Evolutionary conservation across 2,888 invertebrate genomes (phyloP).

Genomic region (Dicyrtoma fusca): DNA sequence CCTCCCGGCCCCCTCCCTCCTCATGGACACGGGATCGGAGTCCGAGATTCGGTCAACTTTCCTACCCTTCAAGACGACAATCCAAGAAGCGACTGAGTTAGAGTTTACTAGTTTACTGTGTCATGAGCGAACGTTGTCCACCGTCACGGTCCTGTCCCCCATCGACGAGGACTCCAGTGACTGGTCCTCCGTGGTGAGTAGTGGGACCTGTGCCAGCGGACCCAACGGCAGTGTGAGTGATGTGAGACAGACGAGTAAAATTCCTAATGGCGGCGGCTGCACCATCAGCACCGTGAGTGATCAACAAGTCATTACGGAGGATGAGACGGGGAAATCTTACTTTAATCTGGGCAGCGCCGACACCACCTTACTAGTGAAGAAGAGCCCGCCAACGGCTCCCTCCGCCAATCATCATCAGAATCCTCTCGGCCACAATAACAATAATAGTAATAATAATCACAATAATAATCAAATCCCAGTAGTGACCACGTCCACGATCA

Average conservation of each 20-base stretch:
- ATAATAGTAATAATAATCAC: background rate
- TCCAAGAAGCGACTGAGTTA: constrained; percentile 43
- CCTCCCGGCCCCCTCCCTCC: constrained; percentile 46
- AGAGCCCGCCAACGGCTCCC: constrained; percentile 21
- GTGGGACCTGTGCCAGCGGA: background rate
- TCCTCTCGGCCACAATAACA: background rate
- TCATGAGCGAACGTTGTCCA: constrained; percentile 45
- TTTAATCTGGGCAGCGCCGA: constrained; percentile 55
- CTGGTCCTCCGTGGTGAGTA: constrained; percentile 21
- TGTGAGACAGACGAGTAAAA: constrained; percentile 2
- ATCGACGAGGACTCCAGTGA: constrained; percentile 48
- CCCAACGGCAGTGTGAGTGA: background rate
- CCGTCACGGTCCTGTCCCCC: constrained; percentile 51
- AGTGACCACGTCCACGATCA: background rate
- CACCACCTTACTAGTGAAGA: constrained; percentile 51
- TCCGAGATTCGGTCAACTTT: constrained; percentile 40
- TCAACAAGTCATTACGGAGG: constrained; percentile 53
- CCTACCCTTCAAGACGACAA: constrained; percentile 41
- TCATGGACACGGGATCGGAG: constrained; percentile 33
- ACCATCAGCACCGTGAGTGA: constrained; percentile 18
- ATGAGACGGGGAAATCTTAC: constrained; percentile 56
- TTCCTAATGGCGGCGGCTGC: constrained; percentile 2
- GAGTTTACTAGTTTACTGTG: constrained; percentile 47
- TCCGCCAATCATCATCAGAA: background rate
- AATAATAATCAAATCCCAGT: background rate